Evolutionary conservation across 2,888 invertebrate genomes (phyloP).

Genomic region (Rhingia rostrata): DNA sequence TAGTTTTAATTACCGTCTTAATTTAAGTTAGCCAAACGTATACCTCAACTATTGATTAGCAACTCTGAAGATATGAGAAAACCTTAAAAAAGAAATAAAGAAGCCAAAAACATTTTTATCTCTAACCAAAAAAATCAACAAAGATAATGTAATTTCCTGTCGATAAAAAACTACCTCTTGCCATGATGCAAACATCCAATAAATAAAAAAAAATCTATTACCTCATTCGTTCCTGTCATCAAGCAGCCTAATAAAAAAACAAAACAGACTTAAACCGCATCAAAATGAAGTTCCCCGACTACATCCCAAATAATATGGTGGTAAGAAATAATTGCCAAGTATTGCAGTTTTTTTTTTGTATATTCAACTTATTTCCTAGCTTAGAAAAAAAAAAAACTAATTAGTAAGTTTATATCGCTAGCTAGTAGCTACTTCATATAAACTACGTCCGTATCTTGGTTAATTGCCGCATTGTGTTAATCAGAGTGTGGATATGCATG

Average conservation of each 20-base stretch:
- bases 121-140: constrained; percentile 22
- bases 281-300: constrained; percentile 82
- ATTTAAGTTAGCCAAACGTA: background rate
- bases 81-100: constrained; percentile 14
- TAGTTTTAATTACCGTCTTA: no score
- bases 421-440: constrained; percentile 27
- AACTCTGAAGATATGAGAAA: background rate
- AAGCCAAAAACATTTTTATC: background rate
- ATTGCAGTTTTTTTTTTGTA: constrained; percentile 36
- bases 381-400: constrained; percentile 30
- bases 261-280: constrained; percentile 16
- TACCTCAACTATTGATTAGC: background rate
- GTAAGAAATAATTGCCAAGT: constrained; percentile 74
- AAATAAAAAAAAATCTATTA: constrained; percentile 28
- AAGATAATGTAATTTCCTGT: constrained; percentile 49
- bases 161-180: constrained; percentile 29
- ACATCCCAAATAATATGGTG: constrained; percentile 81
- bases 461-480: constrained; percentile 59
- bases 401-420: constrained; percentile 22
- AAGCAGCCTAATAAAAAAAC: constrained; percentile 18
- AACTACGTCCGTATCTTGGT: constrained; percentile 23
- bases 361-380: constrained; percentile 41
- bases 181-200: constrained; percentile 22
- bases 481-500: constrained; percentile 62
- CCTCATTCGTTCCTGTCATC: constrained; percentile 46